Base-by-base conservation (phyloP, 2,888 invertebrate species). In the Leptinotarsa tumamoca region DNA sequence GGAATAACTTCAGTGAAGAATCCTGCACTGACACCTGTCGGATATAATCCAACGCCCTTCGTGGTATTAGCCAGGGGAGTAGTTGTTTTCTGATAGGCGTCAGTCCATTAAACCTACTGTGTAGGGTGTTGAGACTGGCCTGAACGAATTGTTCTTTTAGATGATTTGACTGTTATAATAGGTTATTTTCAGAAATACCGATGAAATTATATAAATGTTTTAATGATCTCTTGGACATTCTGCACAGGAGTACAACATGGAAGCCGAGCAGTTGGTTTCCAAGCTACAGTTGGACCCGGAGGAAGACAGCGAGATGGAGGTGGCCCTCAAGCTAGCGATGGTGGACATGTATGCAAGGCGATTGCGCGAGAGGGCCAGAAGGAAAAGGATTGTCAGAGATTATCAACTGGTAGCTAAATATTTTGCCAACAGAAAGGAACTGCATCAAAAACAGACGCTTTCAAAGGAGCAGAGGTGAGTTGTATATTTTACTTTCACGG, bases 291-390 rank as follows among this genome's bases (percentile, higher is more conserved):
- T 97, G 17, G 95, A 94, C 86, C 92, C 91, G 79, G 90, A 94
- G 51, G 97, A 97, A 86, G 98, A 98, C 94, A 83, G 95, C 83
- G 96, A 98, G 83, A 90, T 96, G 79, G 98, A 98, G 89, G 93
- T 95, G 85, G 95, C 95, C 77, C 89, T 98, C 51, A 98, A 98
- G 89, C 89, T 98, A 82, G 95, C 97, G 33, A 95, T 97, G 90
- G 96, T 98, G 75, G 97, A 97, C 86, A 97, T 97, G 90, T 98
- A 98, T 86, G 94, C 94, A 5, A 91, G 95, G 77, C 91, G 95
- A 80, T 88, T 97, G 71, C 90, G 96, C 71, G 98, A 98, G 87
- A 91, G 98, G 79, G 95, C 95, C 63, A 91, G 96, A 81, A 91
- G 97, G 87, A 98, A 98, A 92, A 91, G 96, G 72, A 92, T 98